Percentiles rank a stretch among this genome's conserved stretches.
Conservation (phyloP, 2,888 invertebrate species). For the Bombylius discolor region DNA sequence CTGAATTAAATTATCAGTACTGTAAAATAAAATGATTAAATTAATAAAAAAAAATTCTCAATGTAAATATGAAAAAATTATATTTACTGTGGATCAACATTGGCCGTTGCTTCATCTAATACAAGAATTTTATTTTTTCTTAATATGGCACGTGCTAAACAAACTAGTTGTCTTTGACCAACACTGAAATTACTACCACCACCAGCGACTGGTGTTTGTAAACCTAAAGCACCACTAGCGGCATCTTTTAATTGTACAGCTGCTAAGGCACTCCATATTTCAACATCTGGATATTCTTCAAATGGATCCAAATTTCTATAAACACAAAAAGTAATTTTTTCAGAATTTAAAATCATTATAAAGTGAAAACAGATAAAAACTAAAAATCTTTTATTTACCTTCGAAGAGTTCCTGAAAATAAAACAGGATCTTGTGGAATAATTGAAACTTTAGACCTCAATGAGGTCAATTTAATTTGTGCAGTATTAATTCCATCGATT, state of each 20-base stretch:
- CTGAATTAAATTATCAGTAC: conserved; percentile 66
- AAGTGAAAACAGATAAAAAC: no score
- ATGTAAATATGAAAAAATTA: background rate
- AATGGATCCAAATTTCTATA: conserved; percentile 67
- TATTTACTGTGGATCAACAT: conserved; percentile 42
- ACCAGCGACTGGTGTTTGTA: conserved; percentile 42
- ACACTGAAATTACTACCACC: conserved; percentile 49
- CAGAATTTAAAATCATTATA: background rate
- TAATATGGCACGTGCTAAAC: conserved; percentile 69
- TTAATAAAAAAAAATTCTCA: background rate
- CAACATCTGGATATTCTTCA: conserved; percentile 51
- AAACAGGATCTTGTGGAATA: conserved; percentile 44
- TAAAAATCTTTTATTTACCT: conserved; percentile 13
- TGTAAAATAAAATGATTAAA: conserved; percentile 4
- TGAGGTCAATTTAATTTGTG: conserved; percentile 44
- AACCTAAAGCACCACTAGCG: conserved; percentile 36
- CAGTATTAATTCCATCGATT: conserved; percentile 54
- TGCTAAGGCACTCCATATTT: conserved; percentile 58
- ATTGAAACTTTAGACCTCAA: conserved; percentile 49
- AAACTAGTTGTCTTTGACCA: conserved; percentile 58
- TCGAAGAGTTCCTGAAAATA: conserved; percentile 41
- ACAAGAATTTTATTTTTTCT: conserved; percentile 64
- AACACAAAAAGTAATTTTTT: background rate
- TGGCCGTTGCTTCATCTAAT: conserved; percentile 53
- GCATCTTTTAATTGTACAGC: conserved; percentile 52